Conservation (phyloP, 92 coral and sea anemone species). For the Epizoanthus stellaris region DNA sequence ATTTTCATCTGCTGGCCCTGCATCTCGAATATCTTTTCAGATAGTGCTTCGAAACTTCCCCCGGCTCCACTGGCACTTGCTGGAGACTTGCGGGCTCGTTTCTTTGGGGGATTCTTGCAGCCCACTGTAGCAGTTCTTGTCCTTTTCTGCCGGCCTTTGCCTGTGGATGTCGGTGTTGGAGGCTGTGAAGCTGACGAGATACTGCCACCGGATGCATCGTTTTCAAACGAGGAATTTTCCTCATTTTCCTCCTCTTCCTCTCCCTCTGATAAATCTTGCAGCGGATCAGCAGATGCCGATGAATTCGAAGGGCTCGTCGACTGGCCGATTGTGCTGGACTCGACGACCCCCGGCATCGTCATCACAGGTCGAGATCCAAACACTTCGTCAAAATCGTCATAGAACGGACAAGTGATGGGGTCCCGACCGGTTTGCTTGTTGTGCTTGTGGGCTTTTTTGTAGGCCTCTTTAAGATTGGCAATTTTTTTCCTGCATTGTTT, state of each 20-base stretch:
- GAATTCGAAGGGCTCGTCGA: too few species aligned
- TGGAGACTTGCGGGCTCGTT: not conserved
- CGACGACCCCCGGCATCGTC: conserved; percentile 62
- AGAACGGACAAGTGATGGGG: conserved; percentile 55
- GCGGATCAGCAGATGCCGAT: too few species aligned
- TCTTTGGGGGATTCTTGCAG: not conserved
- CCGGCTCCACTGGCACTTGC: not conserved
- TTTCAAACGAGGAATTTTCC: not conserved
- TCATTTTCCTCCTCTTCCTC: not conserved
- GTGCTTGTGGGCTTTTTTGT: conserved; percentile 67
- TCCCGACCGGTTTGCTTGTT: conserved; percentile 62
- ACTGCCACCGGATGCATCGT: too few species aligned
- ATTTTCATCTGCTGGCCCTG: not conserved
- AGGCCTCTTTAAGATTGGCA: conserved; percentile 57
- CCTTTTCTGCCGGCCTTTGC: not conserved
- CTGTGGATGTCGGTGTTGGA: too few species aligned
- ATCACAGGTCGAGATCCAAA: conserved; percentile 64
- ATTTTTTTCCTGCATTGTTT: conserved; percentile 72
- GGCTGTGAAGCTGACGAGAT: too few species aligned
- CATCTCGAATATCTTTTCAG: not conserved
- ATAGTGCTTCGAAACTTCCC: too few species aligned
- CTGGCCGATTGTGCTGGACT: not conserved
- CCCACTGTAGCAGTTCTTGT: not conserved
- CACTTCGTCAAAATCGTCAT: conserved; percentile 66
- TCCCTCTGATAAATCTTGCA: too few species aligned